phyloP scores from a whole-genome alignment of 2,888 invertebrate species.

The Agrilus mali region DNA sequence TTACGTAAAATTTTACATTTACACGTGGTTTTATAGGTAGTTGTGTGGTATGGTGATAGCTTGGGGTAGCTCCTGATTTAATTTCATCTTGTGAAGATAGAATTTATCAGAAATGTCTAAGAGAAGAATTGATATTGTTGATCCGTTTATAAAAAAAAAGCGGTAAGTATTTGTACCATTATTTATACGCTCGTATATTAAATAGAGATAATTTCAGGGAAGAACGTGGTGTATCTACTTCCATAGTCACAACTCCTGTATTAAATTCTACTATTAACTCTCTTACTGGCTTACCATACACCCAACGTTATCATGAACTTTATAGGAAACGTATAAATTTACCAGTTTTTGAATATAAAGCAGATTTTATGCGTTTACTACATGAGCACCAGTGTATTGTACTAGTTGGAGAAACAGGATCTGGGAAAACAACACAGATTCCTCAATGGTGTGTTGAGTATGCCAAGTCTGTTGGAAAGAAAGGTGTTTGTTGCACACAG shows the following conservation, averaged over 20 bases:
- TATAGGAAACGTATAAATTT: constrained; percentile 79
- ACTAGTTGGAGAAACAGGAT: constrained; percentile 98
- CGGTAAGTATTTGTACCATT: constrained; percentile 40
- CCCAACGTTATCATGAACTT: constrained; percentile 78
- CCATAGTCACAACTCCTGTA: constrained; percentile 24
- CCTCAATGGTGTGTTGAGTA: constrained; percentile 91
- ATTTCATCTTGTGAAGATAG: too few species aligned
- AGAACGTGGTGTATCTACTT: constrained; percentile 37
- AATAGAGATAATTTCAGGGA: constrained; percentile 33
- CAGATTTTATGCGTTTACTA: constrained; percentile 91
- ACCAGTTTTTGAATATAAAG: constrained; percentile 96
- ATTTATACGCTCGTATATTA: constrained; percentile 1
- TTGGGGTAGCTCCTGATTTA: too few species aligned
- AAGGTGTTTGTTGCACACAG: constrained; percentile 91
- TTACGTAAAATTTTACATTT: too few species aligned
- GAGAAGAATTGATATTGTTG: constrained; percentile 74
- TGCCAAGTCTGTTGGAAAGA: constrained; percentile 49
- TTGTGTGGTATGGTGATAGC: too few species aligned
- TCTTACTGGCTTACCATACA: constrained; percentile 71
- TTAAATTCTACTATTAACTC: constrained; percentile 51
- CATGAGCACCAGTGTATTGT: constrained; percentile 89
- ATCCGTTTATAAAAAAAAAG: constrained; percentile 68
- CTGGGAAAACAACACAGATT: constrained; percentile 98
- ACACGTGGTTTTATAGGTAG: too few species aligned
- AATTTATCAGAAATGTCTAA: constrained; percentile 51